Percentiles rank a stretch among this genome's conserved stretches.
Evolutionary conservation across 2,113 vertebrate genomes (phyloP).

Genomic region (Menura novaehollandiae): DNA sequence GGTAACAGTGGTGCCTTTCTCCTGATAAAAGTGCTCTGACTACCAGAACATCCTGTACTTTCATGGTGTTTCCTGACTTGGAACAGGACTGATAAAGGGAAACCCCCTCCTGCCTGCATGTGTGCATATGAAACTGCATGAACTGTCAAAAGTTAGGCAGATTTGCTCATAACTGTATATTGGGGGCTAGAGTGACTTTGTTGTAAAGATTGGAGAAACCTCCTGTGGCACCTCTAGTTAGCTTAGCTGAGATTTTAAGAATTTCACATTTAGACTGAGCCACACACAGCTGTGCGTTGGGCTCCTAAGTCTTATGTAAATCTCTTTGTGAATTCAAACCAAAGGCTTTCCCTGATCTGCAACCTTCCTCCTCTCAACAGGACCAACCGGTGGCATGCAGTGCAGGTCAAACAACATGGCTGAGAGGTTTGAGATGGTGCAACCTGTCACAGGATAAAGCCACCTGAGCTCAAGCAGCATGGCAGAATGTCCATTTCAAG

Average conservation of each 20-base stretch:
- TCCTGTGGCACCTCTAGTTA: background rate
- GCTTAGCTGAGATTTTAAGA: background rate
- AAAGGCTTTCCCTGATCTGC: background rate
- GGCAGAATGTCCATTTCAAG: background rate
- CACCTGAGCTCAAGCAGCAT: background rate
- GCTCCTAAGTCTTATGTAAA: background rate
- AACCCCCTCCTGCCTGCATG: accelerated
- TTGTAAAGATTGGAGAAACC: background rate
- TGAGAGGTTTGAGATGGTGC: background rate
- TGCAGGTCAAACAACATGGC: background rate
- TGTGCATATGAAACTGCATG: background rate
- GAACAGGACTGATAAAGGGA: accelerated
- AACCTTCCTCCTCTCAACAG: background rate
- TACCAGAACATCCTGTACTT: background rate
- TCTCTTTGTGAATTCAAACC: background rate
- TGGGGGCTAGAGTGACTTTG: background rate
- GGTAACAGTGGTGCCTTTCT: accelerated
- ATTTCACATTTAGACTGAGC: background rate
- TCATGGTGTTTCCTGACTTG: background rate
- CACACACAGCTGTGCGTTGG: background rate
- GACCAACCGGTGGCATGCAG: background rate
- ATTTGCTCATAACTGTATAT: background rate
- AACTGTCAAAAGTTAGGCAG: background rate
- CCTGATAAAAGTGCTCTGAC: background rate
- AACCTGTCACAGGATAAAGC: background rate